These are phyloP conservation scores for Fulmarus glacialis DNA, from an alignment of 2,113 vertebrate species.

Conservation along the genomic window DNA sequence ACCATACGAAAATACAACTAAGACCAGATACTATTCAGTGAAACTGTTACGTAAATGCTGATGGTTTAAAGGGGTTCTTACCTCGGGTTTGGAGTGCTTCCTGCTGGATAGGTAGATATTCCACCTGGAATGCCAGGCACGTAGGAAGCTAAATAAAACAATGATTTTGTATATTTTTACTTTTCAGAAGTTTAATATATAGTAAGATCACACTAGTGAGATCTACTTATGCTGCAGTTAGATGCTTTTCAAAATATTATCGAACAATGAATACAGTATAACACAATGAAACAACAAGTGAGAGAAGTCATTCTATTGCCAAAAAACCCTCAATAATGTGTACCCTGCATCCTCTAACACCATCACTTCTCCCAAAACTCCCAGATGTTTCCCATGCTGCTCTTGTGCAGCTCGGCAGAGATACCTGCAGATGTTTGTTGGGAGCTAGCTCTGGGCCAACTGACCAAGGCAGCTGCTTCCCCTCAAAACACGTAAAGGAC, in stretches of 20 bases:
- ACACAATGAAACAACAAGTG: neutral
- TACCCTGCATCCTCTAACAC: neutral
- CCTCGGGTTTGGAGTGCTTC: constrained; percentile 88
- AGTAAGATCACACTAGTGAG: neutral
- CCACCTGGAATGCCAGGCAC: constrained; percentile 90
- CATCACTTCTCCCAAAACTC: neutral
- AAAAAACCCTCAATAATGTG: accelerated
- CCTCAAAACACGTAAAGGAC: neutral
- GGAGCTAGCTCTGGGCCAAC: neutral
- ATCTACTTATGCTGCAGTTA: neutral
- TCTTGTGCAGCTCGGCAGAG: neutral
- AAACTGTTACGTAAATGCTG: neutral
- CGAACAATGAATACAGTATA: neutral
- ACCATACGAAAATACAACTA: neutral
- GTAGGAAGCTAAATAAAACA: constrained; percentile 87
- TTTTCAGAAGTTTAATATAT: neutral
- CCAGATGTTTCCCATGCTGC: neutral
- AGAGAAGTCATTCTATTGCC: neutral
- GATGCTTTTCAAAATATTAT: neutral
- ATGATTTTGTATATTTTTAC: constrained; percentile 30
- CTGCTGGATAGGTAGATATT: constrained; percentile 85
- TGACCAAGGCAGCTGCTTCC: neutral
- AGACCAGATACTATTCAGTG: neutral
- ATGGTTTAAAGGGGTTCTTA: constrained; percentile 53
- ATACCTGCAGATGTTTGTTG: neutral